These are phyloP conservation scores for Zaprionus lineosus DNA, from an alignment of 2,888 invertebrate genomes.

Conservation along the genomic window DNA sequence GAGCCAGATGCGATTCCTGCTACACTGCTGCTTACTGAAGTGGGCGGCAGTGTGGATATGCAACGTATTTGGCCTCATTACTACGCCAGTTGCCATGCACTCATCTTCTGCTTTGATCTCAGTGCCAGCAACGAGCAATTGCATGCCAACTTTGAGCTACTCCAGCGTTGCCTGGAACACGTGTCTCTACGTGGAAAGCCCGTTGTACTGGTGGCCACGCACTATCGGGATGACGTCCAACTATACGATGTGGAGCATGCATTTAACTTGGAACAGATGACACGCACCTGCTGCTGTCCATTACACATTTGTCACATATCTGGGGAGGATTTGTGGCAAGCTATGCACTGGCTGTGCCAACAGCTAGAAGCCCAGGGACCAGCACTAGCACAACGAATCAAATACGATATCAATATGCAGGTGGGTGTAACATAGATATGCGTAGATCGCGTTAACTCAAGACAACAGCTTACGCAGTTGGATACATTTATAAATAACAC, in stretches of 20 bases:
- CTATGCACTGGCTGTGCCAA: conserved; percentile 55
- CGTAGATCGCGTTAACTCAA: too few relatives aligned
- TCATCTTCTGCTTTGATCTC: conserved; percentile 80
- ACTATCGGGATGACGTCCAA: conserved; percentile 68
- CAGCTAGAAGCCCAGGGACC: conserved; percentile 52
- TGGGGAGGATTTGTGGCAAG: conserved; percentile 26
- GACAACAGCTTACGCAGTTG: too few relatives aligned
- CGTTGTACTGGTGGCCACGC: conserved; percentile 76
- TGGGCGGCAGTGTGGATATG: conserved; percentile 80
- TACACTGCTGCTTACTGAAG: conserved; percentile 75
- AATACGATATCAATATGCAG: conserved; percentile 73
- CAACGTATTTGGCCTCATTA: conserved; percentile 81
- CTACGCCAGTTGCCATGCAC: conserved; percentile 57
- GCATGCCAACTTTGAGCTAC: conserved; percentile 55
- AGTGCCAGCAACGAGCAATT: conserved; percentile 55
- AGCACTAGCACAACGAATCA: conserved; percentile 59
- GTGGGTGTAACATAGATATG: conserved; percentile 42
- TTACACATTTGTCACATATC: conserved; percentile 62
- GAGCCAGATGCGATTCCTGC: not conserved
- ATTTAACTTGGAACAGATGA: conserved; percentile 73
- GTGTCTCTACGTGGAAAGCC: conserved; percentile 75
- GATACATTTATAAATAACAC: too few relatives aligned
- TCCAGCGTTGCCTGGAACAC: conserved; percentile 66
- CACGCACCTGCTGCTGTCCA: conserved; percentile 57
- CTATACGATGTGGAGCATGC: conserved; percentile 80